Base-by-base conservation (phyloP, 2,797 vertebrate species). In the Chromis chromis region DNA sequence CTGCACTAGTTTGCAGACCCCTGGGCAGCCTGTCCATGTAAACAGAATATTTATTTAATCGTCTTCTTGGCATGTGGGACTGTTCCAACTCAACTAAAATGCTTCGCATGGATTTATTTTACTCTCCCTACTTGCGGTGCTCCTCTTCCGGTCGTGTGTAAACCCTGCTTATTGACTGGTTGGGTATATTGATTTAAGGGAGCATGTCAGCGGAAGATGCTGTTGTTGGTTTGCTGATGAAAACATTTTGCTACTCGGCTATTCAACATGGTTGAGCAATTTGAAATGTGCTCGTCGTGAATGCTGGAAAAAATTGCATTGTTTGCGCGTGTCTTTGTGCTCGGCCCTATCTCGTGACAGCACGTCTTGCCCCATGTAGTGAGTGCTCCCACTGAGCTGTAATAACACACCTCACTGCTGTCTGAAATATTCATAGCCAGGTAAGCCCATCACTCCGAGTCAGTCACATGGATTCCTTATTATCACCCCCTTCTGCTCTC, bases 401-500 rank as follows among this genome's bases (percentile, higher is more conserved):
- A 92, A 94, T 93, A 94, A 93, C 92, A 92, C 91, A 93, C 88
- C 91, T 92, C 91, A 79, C 74, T 90, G 90, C 82, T 76, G 85
- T 76, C 88, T 94, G 92, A 94, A 93, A 94, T 93, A 93, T 93
- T 94, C 91, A 94, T 93, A 80, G 90, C 76, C 84, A 92, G 88
- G 90, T 93, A 93, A 92, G 88, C 86, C 87, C 81, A 82, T 88
- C 87, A 81, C 87, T 90, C 76, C 59, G 86, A 91, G 85, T 83
- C 88, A 84, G 84, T 89, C 90, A 87, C 85, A 92, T 90, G 86
- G 80, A 91, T 91, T 86, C 85, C 81, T 90, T 90, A 92, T 90
- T 91, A 89, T 88, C 86, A 75, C 79, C 81, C 87, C 80, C 82
- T 83, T 79, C 78, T 72, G 67, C 82, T 81, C 70, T 49, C 79